phyloP scores from a whole-genome alignment of 2,888 invertebrate species.

The Pharmacophagus antenor region DNA sequence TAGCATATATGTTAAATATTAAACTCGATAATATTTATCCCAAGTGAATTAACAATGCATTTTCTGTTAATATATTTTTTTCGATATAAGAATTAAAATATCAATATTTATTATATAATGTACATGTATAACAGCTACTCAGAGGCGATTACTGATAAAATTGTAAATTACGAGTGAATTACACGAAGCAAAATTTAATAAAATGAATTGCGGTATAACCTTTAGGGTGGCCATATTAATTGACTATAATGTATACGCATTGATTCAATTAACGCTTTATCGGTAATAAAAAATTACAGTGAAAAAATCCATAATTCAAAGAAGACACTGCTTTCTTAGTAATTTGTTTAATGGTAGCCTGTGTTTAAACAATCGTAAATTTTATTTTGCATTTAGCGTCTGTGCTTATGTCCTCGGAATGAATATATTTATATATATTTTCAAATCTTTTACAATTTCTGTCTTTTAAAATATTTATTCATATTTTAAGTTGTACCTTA shows the following conservation, averaged over 20 bases:
- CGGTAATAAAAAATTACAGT: conserved; percentile 31
- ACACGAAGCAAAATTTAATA: conserved; percentile 21
- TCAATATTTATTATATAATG: neutral
- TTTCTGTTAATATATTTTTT: no score
- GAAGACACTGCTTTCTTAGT: conserved; percentile 13
- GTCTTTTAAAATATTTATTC: no score
- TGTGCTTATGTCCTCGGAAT: neutral
- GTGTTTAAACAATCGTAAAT: conserved; percentile 17
- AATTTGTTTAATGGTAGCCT: conserved; percentile 23
- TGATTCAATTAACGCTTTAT: conserved; percentile 40
- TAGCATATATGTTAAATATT: no score
- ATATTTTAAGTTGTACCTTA: no score
- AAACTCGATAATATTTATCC: no score
- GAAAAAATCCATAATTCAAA: conserved; percentile 24
- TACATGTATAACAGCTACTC: neutral
- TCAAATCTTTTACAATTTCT: no score
- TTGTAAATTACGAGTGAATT: conserved; percentile 26
- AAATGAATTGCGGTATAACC: conserved; percentile 28
- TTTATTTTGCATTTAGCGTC: conserved; percentile 4
- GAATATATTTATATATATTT: no score
- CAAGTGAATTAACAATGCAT: no score
- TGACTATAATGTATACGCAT: conserved; percentile 39
- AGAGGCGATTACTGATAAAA: conserved; percentile 8
- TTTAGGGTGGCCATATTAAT: conserved; percentile 43
- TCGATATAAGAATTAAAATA: no score